Conservation (phyloP, 2,797 vertebrate genomes). For the Propithecus deckenii region DNA sequence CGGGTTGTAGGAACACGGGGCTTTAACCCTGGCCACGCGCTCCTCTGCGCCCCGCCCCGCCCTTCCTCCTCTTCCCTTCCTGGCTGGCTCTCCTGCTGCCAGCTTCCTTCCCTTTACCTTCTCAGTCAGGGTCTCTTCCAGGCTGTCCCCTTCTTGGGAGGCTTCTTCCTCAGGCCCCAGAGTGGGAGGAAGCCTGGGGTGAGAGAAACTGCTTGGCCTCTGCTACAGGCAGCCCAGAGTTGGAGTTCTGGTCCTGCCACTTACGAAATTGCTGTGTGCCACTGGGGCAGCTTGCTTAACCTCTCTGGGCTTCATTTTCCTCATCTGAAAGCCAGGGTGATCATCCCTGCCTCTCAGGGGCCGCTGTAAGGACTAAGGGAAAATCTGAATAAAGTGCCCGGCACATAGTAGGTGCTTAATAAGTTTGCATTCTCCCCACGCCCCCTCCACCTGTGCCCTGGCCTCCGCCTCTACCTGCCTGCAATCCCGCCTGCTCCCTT, state of each 20-base stretch:
- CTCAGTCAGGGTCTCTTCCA: background rate
- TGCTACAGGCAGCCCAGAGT: background rate
- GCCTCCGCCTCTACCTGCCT: background rate
- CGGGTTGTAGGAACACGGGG: conserved; percentile 77
- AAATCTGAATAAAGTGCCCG: background rate
- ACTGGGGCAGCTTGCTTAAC: background rate
- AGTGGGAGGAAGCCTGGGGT: background rate
- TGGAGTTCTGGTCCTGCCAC: background rate
- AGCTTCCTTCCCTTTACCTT: background rate
- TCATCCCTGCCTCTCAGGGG: background rate
- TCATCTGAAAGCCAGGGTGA: background rate
- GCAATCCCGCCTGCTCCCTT: accelerated
- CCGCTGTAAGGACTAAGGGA: background rate
- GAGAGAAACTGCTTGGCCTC: accelerated
- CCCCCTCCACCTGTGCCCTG: background rate
- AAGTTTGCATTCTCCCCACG: background rate
- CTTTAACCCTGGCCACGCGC: conserved; percentile 49
- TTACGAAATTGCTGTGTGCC: background rate
- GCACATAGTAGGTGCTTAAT: background rate
- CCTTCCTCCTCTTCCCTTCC: background rate
- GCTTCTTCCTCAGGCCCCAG: background rate
- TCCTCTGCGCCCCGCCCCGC: background rate
- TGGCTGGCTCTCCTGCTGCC: background rate
- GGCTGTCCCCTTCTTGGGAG: accelerated
- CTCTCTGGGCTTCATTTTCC: conserved; percentile 52